These are phyloP conservation scores for Triplophysa bombifrons DNA, from an alignment of 2,797 vertebrate genomes.

Conservation along the genomic window DNA sequence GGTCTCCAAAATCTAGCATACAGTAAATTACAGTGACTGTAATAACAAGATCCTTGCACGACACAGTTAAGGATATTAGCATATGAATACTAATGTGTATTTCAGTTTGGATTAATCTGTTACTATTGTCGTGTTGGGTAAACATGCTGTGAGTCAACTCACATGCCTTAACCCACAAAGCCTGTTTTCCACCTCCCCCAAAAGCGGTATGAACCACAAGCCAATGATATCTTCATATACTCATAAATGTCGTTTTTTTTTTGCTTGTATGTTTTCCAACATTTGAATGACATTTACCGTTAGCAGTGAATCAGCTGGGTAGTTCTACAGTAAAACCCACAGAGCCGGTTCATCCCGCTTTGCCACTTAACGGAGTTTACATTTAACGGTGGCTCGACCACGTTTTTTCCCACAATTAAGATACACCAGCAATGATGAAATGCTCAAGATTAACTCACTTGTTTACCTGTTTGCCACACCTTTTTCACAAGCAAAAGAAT, in stretches of 20 bases:
- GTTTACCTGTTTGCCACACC: conserved; percentile 46
- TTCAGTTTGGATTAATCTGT: conserved; percentile 48
- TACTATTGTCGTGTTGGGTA: conserved; percentile 42
- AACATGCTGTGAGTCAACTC: conserved; percentile 30
- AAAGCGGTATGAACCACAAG: conserved; percentile 36
- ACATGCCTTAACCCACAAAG: conserved; percentile 43
- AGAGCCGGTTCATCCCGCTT: conserved; percentile 76
- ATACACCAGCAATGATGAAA: conserved; percentile 61
- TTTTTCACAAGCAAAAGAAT: conserved; percentile 41
- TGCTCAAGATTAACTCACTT: conserved; percentile 65
- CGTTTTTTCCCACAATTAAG: conserved; percentile 73
- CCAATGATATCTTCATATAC: conserved; percentile 24
- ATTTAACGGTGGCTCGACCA: conserved; percentile 73
- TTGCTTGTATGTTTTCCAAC: conserved; percentile 48
- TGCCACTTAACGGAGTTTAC: conserved; percentile 77
- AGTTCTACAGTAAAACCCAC: conserved; percentile 64
- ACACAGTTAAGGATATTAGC: conserved; percentile 22
- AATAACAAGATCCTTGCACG: neutral
- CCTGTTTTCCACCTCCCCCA: conserved; percentile 25
- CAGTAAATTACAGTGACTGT: neutral
- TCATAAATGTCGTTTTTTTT: conserved; percentile 23
- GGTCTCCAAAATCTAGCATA: neutral
- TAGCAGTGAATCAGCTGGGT: conserved; percentile 78
- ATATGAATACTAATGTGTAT: conserved; percentile 35
- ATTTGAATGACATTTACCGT: conserved; percentile 74